Evolutionary conservation across 1,140 invertebrate species (phyloP).

Genomic region (Matsumurasca onukii): DNA sequence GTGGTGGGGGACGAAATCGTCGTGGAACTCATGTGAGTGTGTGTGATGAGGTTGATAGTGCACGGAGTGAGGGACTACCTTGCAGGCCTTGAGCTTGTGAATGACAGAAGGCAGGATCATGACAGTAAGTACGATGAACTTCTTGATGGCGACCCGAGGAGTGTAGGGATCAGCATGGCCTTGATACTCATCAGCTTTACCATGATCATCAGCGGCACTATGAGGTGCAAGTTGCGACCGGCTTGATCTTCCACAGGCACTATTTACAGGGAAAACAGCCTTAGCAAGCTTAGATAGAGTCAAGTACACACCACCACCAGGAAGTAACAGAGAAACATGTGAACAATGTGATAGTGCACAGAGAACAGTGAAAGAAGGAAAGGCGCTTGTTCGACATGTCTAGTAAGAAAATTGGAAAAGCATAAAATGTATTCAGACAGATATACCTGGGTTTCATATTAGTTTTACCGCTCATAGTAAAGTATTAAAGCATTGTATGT

Average conservation of each 20-base stretch:
- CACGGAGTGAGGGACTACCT: slow-evolving; percentile 13
- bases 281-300: too few relatives aligned
- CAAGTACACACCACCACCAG: too few relatives aligned
- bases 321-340: too few relatives aligned
- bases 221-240: slow-evolving; percentile 48
- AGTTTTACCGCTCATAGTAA: too few relatives aligned
- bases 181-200: slow-evolving; percentile 57
- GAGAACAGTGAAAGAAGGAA: too few relatives aligned
- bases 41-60: neutral
- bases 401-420: too few relatives aligned
- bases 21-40: slow-evolving; percentile 19
- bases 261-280: too few relatives aligned
- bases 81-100: slow-evolving; percentile 14
- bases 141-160: slow-evolving; percentile 68
- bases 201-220: slow-evolving; percentile 60
- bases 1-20: slow-evolving; percentile 15
- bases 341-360: too few relatives aligned
- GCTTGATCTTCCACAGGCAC: neutral
- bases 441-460: too few relatives aligned
- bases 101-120: slow-evolving; percentile 55
- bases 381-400: too few relatives aligned
- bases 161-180: slow-evolving; percentile 59
- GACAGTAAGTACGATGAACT: slow-evolving; percentile 61
- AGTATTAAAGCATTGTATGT: too few relatives aligned
- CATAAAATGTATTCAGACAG: too few relatives aligned